A percentile compares a stretch with the other conserved stretches of the same genome.
Evolutionary conservation across 23 tunicate species (phyloP).

Genomic region (Styela plicata): DNA sequence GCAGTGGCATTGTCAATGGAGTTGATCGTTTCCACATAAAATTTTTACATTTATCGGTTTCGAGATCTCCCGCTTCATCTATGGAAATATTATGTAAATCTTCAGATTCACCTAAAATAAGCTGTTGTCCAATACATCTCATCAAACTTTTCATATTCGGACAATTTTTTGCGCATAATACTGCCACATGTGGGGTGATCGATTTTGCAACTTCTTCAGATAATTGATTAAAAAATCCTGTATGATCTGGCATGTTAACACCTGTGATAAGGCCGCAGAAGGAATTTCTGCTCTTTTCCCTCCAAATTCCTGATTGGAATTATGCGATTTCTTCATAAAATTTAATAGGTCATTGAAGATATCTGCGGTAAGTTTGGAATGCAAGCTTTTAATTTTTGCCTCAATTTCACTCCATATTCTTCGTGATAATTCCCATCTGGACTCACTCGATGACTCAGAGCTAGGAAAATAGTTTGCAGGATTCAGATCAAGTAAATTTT

Average conservation of each 20-base stretch:
- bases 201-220: conserved; percentile 18
- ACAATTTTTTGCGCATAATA: conserved; percentile 49
- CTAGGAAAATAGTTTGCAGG: neutral
- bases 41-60: neutral
- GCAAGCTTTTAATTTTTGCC: neutral
- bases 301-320: neutral
- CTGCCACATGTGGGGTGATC: conserved; percentile 40
- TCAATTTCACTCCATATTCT: neutral
- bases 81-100: neutral
- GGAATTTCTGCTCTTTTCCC: conserved; percentile 55
- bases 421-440: neutral
- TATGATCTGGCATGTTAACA: conserved; percentile 83
- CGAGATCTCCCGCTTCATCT: neutral
- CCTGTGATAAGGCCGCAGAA: conserved; percentile 74
- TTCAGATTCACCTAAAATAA: conserved; percentile 19
- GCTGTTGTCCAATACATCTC: conserved; percentile 43
- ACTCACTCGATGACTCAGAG: neutral
- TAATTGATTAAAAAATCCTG: conserved; percentile 38
- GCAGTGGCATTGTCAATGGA: conserved; percentile 30
- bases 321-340: neutral
- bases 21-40: conserved; percentile 37
- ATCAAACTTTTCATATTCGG: conserved; percentile 55
- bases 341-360: neutral
- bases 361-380: neutral
- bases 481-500: neutral